Base-by-base conservation (phyloP, 2,888 invertebrate species). In the Euplagia quadripunctaria region DNA sequence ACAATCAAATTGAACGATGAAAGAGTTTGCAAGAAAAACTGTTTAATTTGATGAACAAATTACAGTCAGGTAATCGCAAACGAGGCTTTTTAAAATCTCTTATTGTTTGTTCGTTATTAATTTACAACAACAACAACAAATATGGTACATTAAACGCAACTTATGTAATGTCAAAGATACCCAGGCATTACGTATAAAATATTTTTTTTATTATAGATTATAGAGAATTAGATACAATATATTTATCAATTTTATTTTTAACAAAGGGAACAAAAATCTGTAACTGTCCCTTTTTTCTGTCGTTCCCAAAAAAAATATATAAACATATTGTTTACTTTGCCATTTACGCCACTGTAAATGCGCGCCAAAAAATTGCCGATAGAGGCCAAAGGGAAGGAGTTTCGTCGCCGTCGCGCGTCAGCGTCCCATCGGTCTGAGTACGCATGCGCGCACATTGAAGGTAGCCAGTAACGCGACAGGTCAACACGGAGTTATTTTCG, bases 401-500 rank as follows among this genome's bases (percentile, higher is more conserved):
- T 58, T 58, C 55, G 43, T 77, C 72, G 51, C 41, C 70, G 9
- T 2, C 31, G 31, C 31, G 5, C 41, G 7, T 17, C 17, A 41
- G 17, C 65, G 46, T 42, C 20, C 64, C 70, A 72, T 49, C 71
- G 73, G 63, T 64, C 46, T 52, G 70, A 52, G 76, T 67, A 76
- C 66, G 52, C 42, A 63, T 61, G 58, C 49, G 77, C 80, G 82
- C 75, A 80, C 63, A 74, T 64, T 17, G 20, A 55, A 65, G n/a
- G 11, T 43, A 64, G 68, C 55, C 75, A 70, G 70, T 76, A 77
- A 75, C 73, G 80, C 79, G 86, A 81, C 83, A 84, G 80, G 83
- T 85, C 86, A 84, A 75, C 78, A 71, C 73, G 70, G 78, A 71
- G 79, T 82, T 85, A 85, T 85, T 86, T 86, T 84, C 49, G 79